Base-by-base conservation (phyloP, 2,888 invertebrate species). In the Drosophila pegasa region DNA sequence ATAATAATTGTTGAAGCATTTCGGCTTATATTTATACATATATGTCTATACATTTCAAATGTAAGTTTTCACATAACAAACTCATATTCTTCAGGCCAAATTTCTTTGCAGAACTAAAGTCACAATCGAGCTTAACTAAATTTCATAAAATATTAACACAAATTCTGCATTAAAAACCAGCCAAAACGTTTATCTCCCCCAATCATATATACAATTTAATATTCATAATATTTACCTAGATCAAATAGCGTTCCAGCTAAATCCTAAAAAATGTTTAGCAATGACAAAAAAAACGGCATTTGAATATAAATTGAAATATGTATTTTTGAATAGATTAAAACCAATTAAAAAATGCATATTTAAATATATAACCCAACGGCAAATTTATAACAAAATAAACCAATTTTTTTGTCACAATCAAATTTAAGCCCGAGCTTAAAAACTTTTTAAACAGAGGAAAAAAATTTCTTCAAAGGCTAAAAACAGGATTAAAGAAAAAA, bases 351-450 rank as follows among this genome's bases (percentile, higher is more conserved):
- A 8, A 29, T 29, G 8, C 2, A 8, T 29, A 29, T 29, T 29
- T 29, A 6, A 29, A 29, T 29, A 8, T 29, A 29, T 22, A n/a
- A 27, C 27, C 16, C 10, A 16, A 43, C 3, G 7, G 7, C 31
- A 27, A 12, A 47, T 31, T 47, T 14, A 8, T 47, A 14, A 16
- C 4, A 45, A 16, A n/a, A 25, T 9, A 45, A 45, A 18, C 31
- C 20, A 18, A 29, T 18, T 8, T 16, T 31, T 31, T 47, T 18
- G 20, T 9, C 14, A 20, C 48, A 48, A 48, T 48, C 48, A 48
- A 48, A 14, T 48, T 48, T 48, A 48, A 48, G 20, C 33, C 48
- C 5, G 14, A 6, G 48, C 48, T 27, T 25, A 37, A 37, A 35
- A 51, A 22, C 7, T 25, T 25, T 35, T 25, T 9, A 37, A 3